A percentile compares a stretch with the other conserved stretches of the same genome.
phyloP scores from a whole-genome alignment of 2,888 invertebrate genomes.

The Drosophila anomalipes region DNA sequence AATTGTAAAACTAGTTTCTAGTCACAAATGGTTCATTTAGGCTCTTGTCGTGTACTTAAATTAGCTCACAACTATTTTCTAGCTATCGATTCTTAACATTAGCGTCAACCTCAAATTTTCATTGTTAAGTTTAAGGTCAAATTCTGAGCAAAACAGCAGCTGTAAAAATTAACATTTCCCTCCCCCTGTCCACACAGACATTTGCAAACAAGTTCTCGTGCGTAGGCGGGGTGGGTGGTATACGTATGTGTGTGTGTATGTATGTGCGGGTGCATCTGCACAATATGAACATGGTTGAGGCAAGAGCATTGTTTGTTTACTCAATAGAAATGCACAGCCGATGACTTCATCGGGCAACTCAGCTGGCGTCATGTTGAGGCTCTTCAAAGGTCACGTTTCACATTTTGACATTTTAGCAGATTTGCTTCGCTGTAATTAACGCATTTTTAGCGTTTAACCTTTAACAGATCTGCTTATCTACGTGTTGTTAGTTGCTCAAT shows the following conservation, averaged over 20 bases:
- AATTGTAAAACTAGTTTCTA: slow-evolving; percentile 11
- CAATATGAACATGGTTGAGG: slow-evolving; percentile 33
- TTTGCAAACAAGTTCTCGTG: slow-evolving; percentile 6
- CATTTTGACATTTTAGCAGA: slow-evolving; percentile 30
- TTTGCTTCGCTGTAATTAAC: slow-evolving; percentile 5
- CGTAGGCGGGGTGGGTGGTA: not conserved
- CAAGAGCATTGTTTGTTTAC: slow-evolving; percentile 27
- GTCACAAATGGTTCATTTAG: slow-evolving; percentile 7
- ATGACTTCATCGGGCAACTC: slow-evolving; percentile 60
- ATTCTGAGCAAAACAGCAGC: slow-evolving; percentile 23
- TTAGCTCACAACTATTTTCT: not conserved
- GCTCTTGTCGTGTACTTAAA: not conserved
- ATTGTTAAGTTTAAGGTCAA: slow-evolving; percentile 75
- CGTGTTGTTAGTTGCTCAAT: not conserved
- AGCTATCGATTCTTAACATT: slow-evolving; percentile 1
- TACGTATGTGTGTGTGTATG: not conserved
- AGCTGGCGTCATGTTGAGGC: slow-evolving; percentile 44
- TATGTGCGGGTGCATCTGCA: slow-evolving; percentile 14
- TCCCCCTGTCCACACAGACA: slow-evolving; percentile 26
- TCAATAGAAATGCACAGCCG: slow-evolving; percentile 36
- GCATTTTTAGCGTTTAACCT: slow-evolving; percentile 11
- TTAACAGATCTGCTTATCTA: not conserved
- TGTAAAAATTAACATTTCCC: slow-evolving; percentile 6
- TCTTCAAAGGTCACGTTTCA: slow-evolving; percentile 41
- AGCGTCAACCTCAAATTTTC: slow-evolving; percentile 20